Percentiles rank a stretch among this genome's conserved stretches.
Conservation (phyloP, 2,113 vertebrate genomes). For the Anoplopoma fimbria region DNA sequence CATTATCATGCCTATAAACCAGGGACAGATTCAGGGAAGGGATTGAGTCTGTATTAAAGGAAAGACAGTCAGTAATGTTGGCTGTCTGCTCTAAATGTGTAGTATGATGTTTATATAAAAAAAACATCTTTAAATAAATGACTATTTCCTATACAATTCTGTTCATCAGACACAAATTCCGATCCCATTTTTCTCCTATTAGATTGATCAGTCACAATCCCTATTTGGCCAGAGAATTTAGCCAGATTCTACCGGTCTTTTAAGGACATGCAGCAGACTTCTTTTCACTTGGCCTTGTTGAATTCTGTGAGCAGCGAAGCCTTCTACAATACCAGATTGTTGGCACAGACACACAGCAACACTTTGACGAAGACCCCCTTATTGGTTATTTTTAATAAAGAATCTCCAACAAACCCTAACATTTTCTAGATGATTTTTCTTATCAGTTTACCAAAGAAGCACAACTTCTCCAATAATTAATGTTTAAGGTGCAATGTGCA, state of each 20-base stretch:
- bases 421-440: not conserved
- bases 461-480: not conserved
- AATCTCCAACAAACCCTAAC: not conserved
- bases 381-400: not conserved
- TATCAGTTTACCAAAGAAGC: not conserved
- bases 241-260: not conserved
- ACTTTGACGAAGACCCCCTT: no score
- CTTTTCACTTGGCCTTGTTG: not conserved
- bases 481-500: not conserved
- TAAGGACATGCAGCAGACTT: not conserved
- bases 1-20: not conserved
- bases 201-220: not conserved
- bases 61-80: not conserved
- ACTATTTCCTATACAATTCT: not conserved
- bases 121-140: not conserved
- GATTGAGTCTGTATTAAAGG: not conserved
- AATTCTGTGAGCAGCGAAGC: not conserved
- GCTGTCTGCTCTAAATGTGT: not conserved
- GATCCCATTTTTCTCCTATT: not conserved
- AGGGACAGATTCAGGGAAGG: not conserved
- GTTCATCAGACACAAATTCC: not conserved
- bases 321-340: not conserved
- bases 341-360: not conserved
- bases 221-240: not conserved
- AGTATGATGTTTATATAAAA: not conserved